Conservation (phyloP, 1,140 invertebrate genomes). For the roundworm (Caenorhabditis elegans) region WBcel235 BX284606.5:2922501-2923000, state of each 20-base stretch:
- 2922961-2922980: background rate
- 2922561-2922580: background rate
- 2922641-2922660: background rate
- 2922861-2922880: background rate
- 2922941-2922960: slow-evolving; percentile 5
- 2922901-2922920: background rate
- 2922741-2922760: slow-evolving; percentile 22
- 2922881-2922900: background rate
- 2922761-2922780: slow-evolving; percentile 30
- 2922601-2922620: background rate
- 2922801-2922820: slow-evolving; percentile 8
- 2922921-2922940: no score
- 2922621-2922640: background rate
- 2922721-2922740: slow-evolving; percentile 15
- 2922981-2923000: slow-evolving; percentile 20
- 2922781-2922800: slow-evolving; percentile 28
- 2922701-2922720: background rate
- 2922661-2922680: background rate
- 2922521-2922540: slow-evolving; percentile 11
- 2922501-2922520: slow-evolving; percentile 21
- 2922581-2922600: background rate
- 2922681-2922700: background rate
- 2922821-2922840: no score
- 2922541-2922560: no score
- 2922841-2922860: background rate